phyloP scores from a whole-genome alignment of 2,113 vertebrate species.

The Rhegmatorhina hoffmannsi region DNA sequence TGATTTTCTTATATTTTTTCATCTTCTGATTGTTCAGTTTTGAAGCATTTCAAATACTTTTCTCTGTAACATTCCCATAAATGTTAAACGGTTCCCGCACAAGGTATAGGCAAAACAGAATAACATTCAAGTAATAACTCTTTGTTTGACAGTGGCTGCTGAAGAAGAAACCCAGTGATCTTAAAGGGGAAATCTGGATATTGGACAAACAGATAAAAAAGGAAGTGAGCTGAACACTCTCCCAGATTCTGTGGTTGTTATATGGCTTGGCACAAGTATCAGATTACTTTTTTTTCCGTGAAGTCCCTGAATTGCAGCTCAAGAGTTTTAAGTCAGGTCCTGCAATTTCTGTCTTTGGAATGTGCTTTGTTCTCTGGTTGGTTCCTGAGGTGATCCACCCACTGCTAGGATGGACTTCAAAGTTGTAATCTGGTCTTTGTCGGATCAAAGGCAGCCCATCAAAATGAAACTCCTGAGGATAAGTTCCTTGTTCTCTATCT shows the following conservation, averaged over 20 bases:
- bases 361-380: slow-evolving; percentile 34
- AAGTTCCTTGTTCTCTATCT: background rate
- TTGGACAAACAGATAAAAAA: slow-evolving; percentile 5
- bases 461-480: slow-evolving; percentile 11
- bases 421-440: background rate
- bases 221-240: background rate
- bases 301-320: background rate
- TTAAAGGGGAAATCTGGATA: slow-evolving; percentile 9
- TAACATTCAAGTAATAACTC: background rate
- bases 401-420: background rate
- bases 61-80: background rate
- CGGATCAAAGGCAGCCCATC: slow-evolving; percentile 9
- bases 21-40: background rate
- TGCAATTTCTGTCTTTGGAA: slow-evolving; percentile 19
- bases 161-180: background rate
- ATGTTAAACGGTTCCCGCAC: background rate
- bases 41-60: slow-evolving; percentile 2
- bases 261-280: background rate
- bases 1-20: slow-evolving; percentile 18
- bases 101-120: background rate
- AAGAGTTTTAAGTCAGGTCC: slow-evolving; percentile 10
- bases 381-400: slow-evolving; percentile 25
- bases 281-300: slow-evolving; percentile 1
- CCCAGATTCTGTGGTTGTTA: slow-evolving; percentile 26
- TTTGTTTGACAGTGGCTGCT: background rate